Evolutionary conservation across 1,140 invertebrate genomes (phyloP), one percentile per base, ranked within the genome.

Genomic region (Drosophila pseudoobscura): DNA sequence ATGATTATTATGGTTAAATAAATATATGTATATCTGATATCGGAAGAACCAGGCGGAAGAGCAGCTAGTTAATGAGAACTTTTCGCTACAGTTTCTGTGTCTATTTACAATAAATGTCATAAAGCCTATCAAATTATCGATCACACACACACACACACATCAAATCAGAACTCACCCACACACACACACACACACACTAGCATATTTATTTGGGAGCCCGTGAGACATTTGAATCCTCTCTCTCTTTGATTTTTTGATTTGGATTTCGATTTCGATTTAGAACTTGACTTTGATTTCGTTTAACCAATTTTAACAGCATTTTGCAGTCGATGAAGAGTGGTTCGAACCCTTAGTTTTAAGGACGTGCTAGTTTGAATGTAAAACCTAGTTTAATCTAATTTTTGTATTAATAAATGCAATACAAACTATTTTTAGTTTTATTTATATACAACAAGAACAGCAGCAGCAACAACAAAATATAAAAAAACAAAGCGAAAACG

Each of bases 391-490:
- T 85, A 76, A 85, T 85, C 51, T 76, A 71, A 82, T 64, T 78
- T 58, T 87, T 82, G 74, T 85, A 88, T 85, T 85, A 85, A 87
- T 88, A 88, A 88, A 85, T 73, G 83, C 82, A 88, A 85, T 88
- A 82, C 78, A 85, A 85, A 87, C 73, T 85, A 88, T 78, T 77
- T 85, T 85, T 85, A 85, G 78, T 85, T 87, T 77, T 80, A 82
- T 85, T 88, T 85, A 88, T 87, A 80, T 26, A 61, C 39, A 57
- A 57, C 41, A 50, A 55, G 29, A 47, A 51, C 45, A 70, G 17
- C 68, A 13, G 11, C 29, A 29, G 29, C n/a, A 60, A 15, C 15
- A 55, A 29, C 47, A 15, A 59, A 57, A 47, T 49, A 50, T 39
- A 20, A 75, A 74, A 74, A 74, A 58, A 72, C 13, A 17, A 65